Conservation (phyloP, 2,797 vertebrate species). For the Neoniphon sammara region DNA sequence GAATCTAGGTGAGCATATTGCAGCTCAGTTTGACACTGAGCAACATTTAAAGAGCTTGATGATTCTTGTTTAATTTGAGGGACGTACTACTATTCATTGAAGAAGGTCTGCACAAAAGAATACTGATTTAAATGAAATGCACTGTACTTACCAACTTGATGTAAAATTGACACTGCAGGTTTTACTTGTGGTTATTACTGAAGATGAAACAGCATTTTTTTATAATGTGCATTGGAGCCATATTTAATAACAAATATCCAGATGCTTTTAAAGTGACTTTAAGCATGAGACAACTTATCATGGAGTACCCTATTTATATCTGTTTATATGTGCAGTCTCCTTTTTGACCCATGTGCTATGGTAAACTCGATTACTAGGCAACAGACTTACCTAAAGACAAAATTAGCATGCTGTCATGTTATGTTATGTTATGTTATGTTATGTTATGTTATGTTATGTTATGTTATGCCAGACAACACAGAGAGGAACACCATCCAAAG, state of each 20-base stretch:
- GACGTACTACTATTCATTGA: neutral
- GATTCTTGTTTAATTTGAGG: neutral
- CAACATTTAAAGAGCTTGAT: neutral
- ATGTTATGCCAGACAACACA: conserved; percentile 34
- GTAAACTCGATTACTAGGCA: too few species aligned
- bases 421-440: conserved; percentile 16
- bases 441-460: conserved; percentile 4
- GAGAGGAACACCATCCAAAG: conserved; percentile 52
- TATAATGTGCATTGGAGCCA: conserved; percentile 15
- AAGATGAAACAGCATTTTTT: neutral
- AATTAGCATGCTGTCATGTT: conserved; percentile 22
- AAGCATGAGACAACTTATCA: too few species aligned
- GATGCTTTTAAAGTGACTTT: too few species aligned
- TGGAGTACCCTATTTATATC: too few species aligned
- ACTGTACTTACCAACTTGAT: neutral
- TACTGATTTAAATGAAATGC: neutral
- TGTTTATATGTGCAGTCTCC: too few species aligned
- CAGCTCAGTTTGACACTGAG: too few species aligned
- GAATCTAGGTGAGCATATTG: too few species aligned
- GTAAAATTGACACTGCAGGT: neutral
- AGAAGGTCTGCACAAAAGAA: too few species aligned
- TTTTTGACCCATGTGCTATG: too few species aligned
- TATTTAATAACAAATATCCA: conserved; percentile 49
- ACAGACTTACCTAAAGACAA: too few species aligned
- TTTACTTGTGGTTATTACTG: neutral